Base-by-base conservation (phyloP, 2,113 vertebrate genomes). In the Leuciscus idus region DNA sequence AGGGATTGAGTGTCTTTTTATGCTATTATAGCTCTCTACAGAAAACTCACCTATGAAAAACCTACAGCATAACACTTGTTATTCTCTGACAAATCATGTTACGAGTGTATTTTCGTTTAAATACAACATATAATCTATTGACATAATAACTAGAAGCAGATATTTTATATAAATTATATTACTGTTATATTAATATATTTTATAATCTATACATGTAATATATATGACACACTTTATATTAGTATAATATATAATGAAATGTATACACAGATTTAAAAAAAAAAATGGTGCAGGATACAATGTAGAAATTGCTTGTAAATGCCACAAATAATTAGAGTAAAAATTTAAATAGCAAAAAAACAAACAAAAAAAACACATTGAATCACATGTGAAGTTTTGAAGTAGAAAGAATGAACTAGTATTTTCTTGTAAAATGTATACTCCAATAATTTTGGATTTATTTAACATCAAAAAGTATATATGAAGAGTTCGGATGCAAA, bases 21-120 rank as follows among this genome's bases (percentile, higher is more conserved):
- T 84, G 75, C 48, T 72, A 74, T 66, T 85, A 85, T 84, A 46
- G 73, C 81, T 68, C 86, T 87, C 78, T 46, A 80, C 66, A 77
- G 83, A 87, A 70, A 28, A 50, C 28, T 72, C 46, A 48, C 28
- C 52, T 59, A 79, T 57, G 48, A 46, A 43, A 80, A 62, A 61
- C 75, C 19, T n/a, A 62, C 23, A 39, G 12, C 23, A 43, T 15
- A 77, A 59, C 21, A 4, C 0, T 48, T 46, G 36, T 46, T 73
- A 6, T 48, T 74, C 39, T 33, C 12, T 3, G 28, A 33, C 28
- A 66, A 66, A 66, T 66, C 11, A 66, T 10, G 62, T 73, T 46
- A 46, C n/a, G 39, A 11, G 72, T 26, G 39, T 46, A 46, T 74
- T 74, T 74, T 74, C 11, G 72, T n/a, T 74, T 46, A 46, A 15